Evolutionary conservation across 1,140 invertebrate species (phyloP), one percentile per base, ranked within the genome.

Genomic region (Brachionus paranguensis): DNA sequence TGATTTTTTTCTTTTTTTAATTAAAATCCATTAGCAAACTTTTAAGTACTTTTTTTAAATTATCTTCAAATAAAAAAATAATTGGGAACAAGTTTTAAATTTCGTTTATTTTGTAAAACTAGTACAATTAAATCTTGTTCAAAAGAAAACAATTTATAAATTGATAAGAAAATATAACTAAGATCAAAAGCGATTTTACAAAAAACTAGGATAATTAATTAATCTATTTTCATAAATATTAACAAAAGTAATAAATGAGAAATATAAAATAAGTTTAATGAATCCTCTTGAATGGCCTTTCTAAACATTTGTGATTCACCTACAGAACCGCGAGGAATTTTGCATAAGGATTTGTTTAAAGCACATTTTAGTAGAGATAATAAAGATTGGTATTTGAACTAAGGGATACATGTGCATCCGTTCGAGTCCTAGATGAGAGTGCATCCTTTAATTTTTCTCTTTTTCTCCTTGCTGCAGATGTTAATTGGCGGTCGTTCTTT

Each of bases 401-500:
- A 37, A 37, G 33, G 33, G 33, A 37, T 7, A 37, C 33, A 37
- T 37, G 33, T 7, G 33, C 33, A 37, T 37, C 33, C 33, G 2
- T 37, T 37, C 6, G 33, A 37, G 33, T 6, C 33, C 17, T 76
- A 76, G 0, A 76, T 20, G 11, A 76, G 47, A 76, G 41, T 76
- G n/a, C 72, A 76, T 2, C 72, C 24, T 53, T 47, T 50, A 10
- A 76, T 53, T 50, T 50, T 47, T 50, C 24, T 8, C 11, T 76
- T 76, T 76, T 76, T 76, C 5, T 76, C 72, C 53, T 76, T 76
- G 14, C 50, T 76, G 43, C 24, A 50, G 29, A 76, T 24, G 24
- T 47, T 76, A 27, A 76, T 50, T 33, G 72, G 72, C 17, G 72
- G 72, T 41, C 78, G 50, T 60, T 81, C 78, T 68, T 64, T 68